Evolutionary conservation across 2,113 vertebrate genomes (phyloP), one percentile per base, ranked within the genome.

Genomic region (Barbus barbus): DNA sequence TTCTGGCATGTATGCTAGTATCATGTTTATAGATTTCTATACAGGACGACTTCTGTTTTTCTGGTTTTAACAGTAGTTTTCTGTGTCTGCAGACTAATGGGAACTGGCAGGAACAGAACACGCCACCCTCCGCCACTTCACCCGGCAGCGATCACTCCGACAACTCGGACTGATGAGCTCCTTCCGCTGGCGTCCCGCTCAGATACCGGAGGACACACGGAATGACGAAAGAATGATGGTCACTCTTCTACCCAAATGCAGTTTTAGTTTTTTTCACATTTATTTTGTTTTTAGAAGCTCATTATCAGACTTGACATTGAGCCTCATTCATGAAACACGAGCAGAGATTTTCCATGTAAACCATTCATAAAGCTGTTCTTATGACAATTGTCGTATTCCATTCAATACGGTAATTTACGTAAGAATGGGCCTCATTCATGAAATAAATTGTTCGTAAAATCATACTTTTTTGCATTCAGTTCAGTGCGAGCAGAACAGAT

Each of bases 91-190:
- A 97, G 97, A 93, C 95, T 84, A 97, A 97, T 5, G 96, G 96
- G 0, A 94, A 90, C 90, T 97, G 97, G 97, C 95, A 94, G 81
- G 95, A 96, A 46, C 94, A 93, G 26, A 93, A 91, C 90, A 95
- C 96, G 6, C 96, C 96, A 0, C 96, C 95, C 22, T 93, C 95
- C 0, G 95, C 95, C 88, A 88, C 93, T 28, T 96, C 96, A 46
- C 96, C 97, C 16, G 95, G 91, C 85, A 97, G 95, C 74, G 96
- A 97, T 87, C 94, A 94, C 84, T 97, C 97, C 0, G 96, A 96
- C 78, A 96, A 95, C 92, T 97, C 97, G 51, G 96, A 97, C 94
- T 97, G 94, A 97, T 90, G 88, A 73, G 36, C 20, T 56, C 18
- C 53, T 7, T 56, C 53, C 20, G 16, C 51, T 20, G 51, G 4